Evolutionary conservation across 2,888 invertebrate genomes (phyloP).

Genomic region (Acanthopleura granulata): DNA sequence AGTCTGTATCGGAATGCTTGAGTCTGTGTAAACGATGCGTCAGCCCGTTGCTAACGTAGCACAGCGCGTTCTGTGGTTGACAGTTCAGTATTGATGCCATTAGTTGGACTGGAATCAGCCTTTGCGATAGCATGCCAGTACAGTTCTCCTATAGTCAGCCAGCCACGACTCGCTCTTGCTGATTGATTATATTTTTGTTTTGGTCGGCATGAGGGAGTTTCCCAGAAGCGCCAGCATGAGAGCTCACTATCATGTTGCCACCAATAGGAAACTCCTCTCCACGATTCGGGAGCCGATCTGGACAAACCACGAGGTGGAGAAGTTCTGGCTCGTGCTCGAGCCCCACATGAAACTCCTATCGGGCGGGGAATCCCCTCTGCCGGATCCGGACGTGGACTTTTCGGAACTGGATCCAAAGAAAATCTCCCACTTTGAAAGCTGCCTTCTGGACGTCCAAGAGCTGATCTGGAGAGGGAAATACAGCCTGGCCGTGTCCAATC

Average conservation of each 20-base stretch:
- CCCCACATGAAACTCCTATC: constrained; percentile 9
- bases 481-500: background rate
- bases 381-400: background rate
- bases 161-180: too few relatives aligned
- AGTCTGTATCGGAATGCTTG: too few relatives aligned
- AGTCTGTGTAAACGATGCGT: too few relatives aligned
- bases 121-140: too few relatives aligned
- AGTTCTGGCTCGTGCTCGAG: constrained; percentile 17
- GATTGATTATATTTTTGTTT: too few relatives aligned
- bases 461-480: constrained; percentile 17
- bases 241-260: background rate
- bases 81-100: too few relatives aligned
- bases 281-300: constrained; percentile 8
- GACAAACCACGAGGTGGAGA: constrained; percentile 16
- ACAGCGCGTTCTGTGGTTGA: too few relatives aligned
- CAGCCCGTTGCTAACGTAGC: too few relatives aligned
- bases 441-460: constrained; percentile 6
- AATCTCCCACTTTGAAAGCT: constrained; percentile 9
- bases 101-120: too few relatives aligned
- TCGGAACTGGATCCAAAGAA: background rate
- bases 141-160: too few relatives aligned
- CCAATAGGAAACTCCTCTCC: background rate
- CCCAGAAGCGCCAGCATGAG: constrained; percentile 4
- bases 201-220: background rate
- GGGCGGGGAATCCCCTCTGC: background rate